These are phyloP conservation scores for Trichonephila clavipes DNA, from an alignment of 1,140 invertebrate genomes.

Conservation along the genomic window DNA sequence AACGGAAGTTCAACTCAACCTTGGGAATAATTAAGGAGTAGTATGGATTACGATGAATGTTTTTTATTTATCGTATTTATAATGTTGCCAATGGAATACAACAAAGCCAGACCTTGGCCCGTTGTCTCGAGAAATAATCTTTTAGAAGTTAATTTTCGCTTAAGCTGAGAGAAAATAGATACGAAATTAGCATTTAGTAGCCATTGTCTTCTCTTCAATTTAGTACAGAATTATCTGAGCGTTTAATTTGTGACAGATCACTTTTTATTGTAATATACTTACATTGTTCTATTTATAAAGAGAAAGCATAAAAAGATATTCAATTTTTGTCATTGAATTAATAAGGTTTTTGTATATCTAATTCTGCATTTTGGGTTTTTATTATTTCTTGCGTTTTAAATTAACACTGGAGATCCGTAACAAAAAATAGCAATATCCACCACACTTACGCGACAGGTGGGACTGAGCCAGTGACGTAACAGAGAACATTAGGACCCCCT, in stretches of 20 bases:
- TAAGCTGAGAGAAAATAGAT: neutral
- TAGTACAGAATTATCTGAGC: neutral
- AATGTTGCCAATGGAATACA: neutral
- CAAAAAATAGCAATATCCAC: no score
- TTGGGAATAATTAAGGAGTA: neutral
- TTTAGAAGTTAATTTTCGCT: neutral
- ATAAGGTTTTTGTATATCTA: no score
- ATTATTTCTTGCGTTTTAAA: no score
- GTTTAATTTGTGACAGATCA: neutral
- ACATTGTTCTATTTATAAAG: neutral
- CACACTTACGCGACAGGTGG: no score
- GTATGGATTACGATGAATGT: slow-evolving; percentile 10
- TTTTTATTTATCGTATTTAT: neutral
- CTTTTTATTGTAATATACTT: neutral
- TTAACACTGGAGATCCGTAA: no score
- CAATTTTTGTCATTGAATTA: neutral
- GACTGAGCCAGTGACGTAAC: no score
- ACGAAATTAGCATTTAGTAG: slow-evolving; percentile 2
- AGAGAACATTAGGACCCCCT: no score
- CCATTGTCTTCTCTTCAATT: neutral
- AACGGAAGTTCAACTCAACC: neutral
- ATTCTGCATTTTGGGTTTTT: no score
- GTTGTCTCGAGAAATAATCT: slow-evolving; percentile 3
- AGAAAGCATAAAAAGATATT: neutral
- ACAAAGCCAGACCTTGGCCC: neutral